phyloP scores from a whole-genome alignment of 1,140 invertebrate species.

The Episyrphus balteatus region DNA sequence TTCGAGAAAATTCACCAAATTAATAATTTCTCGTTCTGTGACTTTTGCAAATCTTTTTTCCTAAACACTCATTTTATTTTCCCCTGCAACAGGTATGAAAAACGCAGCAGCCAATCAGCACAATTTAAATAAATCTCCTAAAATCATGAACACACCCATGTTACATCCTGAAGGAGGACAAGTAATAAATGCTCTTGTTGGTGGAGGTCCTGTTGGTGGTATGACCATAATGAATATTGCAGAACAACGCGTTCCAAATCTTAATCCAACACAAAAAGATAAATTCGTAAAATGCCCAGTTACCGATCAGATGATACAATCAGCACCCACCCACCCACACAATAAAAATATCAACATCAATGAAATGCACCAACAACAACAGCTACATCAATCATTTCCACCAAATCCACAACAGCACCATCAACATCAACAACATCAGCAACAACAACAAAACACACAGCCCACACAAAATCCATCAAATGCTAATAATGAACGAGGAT shows the following conservation, averaged over 20 bases:
- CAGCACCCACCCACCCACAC: conserved; percentile 1
- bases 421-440: conserved; percentile 7
- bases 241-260: no score
- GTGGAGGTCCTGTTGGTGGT: no score
- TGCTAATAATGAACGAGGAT: conserved; percentile 4
- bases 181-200: no score
- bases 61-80: background rate
- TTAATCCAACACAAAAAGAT: background rate
- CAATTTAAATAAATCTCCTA: conserved; percentile 11
- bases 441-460: background rate
- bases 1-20: no score
- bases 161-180: background rate
- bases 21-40: no score
- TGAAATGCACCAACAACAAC: conserved; percentile 5
- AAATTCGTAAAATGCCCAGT: background rate
- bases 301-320: background rate
- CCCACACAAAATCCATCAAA: background rate
- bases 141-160: conserved; percentile 3
- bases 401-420: conserved; percentile 19
- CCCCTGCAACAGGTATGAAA: conserved; percentile 24
- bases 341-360: conserved; percentile 6
- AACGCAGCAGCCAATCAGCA: conserved; percentile 12
- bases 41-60: no score
- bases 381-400: conserved; percentile 6
- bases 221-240: background rate